Evolutionary conservation across 2,113 vertebrate species (phyloP).

Genomic region (Anoplopoma fimbria): DNA sequence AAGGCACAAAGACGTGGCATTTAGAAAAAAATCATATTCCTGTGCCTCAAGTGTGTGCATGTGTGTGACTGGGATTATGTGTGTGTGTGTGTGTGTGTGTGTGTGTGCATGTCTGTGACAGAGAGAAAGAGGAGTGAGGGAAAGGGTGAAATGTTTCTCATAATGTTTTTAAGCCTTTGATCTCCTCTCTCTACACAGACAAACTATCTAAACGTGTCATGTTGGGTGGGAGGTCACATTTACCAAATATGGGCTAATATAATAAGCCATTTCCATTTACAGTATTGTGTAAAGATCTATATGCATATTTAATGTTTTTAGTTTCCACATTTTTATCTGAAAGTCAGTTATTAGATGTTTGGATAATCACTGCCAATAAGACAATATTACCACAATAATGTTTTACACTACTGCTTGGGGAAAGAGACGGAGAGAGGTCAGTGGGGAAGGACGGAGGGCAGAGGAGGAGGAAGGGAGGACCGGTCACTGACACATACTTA

Average conservation of each 20-base stretch:
- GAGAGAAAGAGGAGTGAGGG: background rate
- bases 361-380: background rate
- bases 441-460: constrained; percentile 48
- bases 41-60: background rate
- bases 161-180: no score
- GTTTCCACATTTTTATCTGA: background rate
- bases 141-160: background rate
- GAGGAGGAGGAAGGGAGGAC: constrained; percentile 67
- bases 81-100: background rate
- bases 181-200: constrained; percentile 9
- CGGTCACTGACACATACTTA: constrained; percentile 35
- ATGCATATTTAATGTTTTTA: background rate
- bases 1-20: constrained; percentile 50
- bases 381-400: constrained; percentile 2
- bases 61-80: background rate
- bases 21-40: constrained; percentile 28
- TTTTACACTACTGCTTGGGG: background rate
- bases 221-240: constrained; percentile 2
- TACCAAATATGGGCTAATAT: constrained; percentile 20
- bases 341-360: background rate
- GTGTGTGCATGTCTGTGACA: background rate
- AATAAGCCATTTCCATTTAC: background rate
- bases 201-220: constrained; percentile 25
- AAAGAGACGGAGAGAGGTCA: constrained; percentile 30
- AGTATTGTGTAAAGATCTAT: background rate